Percentiles rank a stretch among this genome's conserved stretches.
These are phyloP conservation scores for Tinamus guttatus DNA, from an alignment of 2,113 vertebrate species.

Conservation along the genomic window DNA sequence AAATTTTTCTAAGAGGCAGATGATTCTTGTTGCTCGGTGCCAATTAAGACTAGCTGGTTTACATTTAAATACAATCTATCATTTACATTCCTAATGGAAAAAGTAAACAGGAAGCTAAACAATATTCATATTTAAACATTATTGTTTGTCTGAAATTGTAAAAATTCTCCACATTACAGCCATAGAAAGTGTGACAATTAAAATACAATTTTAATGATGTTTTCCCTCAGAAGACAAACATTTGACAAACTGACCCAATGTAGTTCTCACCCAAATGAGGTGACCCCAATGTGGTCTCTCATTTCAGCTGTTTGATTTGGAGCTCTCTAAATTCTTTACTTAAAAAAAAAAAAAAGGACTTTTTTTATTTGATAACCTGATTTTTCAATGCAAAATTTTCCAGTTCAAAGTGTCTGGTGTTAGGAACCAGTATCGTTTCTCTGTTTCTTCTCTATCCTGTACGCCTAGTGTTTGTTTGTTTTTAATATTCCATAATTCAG, in stretches of 20 bases:
- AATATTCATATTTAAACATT: not conserved
- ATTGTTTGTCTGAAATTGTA: not conserved
- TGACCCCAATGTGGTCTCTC: not conserved
- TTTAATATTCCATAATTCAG: no score
- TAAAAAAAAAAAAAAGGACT: not conserved
- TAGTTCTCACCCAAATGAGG: not conserved
- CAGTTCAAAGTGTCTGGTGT: no score
- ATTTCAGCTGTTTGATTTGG: not conserved
- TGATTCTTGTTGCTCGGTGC: constrained; percentile 2
- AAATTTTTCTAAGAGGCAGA: not conserved
- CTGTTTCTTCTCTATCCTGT: no score
- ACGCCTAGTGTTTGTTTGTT: no score
- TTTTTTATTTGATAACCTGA: not conserved
- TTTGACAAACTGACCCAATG: not conserved
- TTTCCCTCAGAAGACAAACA: not conserved
- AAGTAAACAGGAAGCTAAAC: not conserved
- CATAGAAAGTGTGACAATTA: not conserved
- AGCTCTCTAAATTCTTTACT: not conserved
- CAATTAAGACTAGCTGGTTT: constrained; percentile 14
- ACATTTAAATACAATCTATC: not conserved
- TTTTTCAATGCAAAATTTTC: not conserved
- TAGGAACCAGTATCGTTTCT: no score
- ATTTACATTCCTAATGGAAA: not conserved
- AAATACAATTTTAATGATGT: not conserved
- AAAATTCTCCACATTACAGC: not conserved